Percentiles rank a stretch among this genome's conserved stretches.
These are phyloP conservation scores for Micromussa lordhowensis DNA, from an alignment of 92 coral and sea anemone species.

Conservation along the genomic window DNA sequence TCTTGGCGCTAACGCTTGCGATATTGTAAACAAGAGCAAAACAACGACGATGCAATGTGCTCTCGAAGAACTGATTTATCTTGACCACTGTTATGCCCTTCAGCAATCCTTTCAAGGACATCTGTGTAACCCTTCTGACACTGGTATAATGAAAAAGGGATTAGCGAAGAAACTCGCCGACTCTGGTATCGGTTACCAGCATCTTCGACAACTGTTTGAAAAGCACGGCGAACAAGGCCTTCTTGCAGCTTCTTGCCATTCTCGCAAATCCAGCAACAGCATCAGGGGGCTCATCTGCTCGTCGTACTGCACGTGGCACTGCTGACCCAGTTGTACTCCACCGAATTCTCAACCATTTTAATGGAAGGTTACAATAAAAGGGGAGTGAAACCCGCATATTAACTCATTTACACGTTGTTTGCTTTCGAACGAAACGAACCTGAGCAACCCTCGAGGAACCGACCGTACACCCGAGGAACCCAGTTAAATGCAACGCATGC, in stretches of 20 bases:
- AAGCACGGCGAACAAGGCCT: not conserved
- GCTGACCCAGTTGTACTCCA: constrained; percentile 14
- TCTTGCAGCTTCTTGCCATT: not conserved
- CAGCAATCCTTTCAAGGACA: not conserved
- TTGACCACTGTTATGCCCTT: constrained; percentile 1
- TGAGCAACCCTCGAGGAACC: no score
- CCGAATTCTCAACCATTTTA: no score
- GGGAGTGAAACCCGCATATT: not conserved
- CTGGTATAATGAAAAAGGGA: not conserved
- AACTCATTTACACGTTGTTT: no score
- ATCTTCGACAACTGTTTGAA: not conserved
- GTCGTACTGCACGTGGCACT: not conserved
- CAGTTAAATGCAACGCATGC: no score
- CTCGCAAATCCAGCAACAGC: not conserved
- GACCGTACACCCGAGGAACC: no score
- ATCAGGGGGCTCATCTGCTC: not conserved
- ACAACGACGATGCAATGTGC: not conserved
- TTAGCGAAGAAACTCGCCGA: constrained; percentile 18
- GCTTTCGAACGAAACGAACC: no score
- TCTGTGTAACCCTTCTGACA: not conserved
- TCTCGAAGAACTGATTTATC: not conserved
- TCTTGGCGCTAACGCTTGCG: no score
- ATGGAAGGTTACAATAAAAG: not conserved
- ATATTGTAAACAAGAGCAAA: no score
- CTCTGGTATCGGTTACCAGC: constrained; percentile 17